A percentile compares a stretch with the other conserved stretches of the same genome.
These are phyloP conservation scores for Ochropleura leucogaster DNA, from an alignment of 2,888 invertebrate species.

Conservation along the genomic window DNA sequence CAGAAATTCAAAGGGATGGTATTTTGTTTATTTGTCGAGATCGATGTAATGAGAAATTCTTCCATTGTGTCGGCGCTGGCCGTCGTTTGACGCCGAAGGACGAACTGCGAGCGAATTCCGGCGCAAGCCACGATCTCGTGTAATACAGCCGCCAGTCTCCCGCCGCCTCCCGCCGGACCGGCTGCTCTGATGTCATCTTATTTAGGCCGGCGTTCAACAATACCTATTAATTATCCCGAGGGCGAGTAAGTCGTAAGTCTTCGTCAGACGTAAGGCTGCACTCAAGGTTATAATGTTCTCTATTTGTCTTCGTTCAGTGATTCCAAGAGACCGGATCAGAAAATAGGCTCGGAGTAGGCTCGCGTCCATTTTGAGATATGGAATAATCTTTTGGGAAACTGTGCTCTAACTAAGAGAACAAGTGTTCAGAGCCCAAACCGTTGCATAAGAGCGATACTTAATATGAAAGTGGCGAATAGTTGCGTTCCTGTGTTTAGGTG, in stretches of 20 bases:
- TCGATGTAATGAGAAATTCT: slow-evolving; percentile 52
- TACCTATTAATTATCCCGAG: slow-evolving; percentile 42
- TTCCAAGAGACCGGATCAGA: slow-evolving; percentile 8
- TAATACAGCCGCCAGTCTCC: background rate
- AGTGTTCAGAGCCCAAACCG: no score
- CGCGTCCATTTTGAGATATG: no score
- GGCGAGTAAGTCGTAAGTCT: slow-evolving; percentile 30
- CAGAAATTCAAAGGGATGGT: slow-evolving; percentile 10
- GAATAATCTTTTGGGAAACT: no score
- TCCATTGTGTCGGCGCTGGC: slow-evolving; percentile 29
- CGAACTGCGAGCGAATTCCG: slow-evolving; percentile 9
- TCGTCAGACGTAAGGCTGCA: slow-evolving; percentile 16
- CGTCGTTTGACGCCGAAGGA: slow-evolving; percentile 20
- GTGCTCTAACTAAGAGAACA: no score
- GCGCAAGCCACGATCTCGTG: background rate
- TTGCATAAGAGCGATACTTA: no score
- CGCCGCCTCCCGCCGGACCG: background rate
- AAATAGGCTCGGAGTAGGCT: background rate
- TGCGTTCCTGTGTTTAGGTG: no score
- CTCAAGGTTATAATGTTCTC: slow-evolving; percentile 9
- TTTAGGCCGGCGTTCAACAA: slow-evolving; percentile 30
- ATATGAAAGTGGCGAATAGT: no score
- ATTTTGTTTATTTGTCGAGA: slow-evolving; percentile 39
- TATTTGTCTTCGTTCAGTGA: slow-evolving; percentile 22
- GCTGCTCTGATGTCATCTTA: slow-evolving; percentile 26